These are phyloP conservation scores for Ooceraea biroi DNA, from an alignment of 1,140 invertebrate species.

Conservation along the genomic window DNA sequence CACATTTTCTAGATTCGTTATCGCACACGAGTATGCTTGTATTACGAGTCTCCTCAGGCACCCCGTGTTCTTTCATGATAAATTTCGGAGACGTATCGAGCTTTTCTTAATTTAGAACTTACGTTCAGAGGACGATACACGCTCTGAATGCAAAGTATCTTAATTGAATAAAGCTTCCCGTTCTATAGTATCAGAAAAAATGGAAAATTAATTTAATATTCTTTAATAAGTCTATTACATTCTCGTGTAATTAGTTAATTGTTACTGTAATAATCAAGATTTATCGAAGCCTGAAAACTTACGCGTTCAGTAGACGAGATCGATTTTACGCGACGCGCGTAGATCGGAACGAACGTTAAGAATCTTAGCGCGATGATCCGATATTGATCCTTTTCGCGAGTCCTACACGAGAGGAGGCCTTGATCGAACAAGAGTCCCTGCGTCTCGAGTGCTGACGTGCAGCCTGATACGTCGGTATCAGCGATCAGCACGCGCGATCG, in stretches of 20 bases:
- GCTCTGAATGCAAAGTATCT: too few species aligned
- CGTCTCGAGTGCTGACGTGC: background rate
- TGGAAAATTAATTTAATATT: too few species aligned
- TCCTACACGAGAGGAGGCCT: slow-evolving; percentile 1
- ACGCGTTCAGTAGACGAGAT: background rate
- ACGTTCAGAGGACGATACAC: too few species aligned
- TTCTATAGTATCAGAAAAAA: too few species aligned
- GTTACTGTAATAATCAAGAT: background rate
- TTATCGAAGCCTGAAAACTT: background rate
- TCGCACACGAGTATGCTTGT: slow-evolving; percentile 47
- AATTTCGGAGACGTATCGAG: background rate
- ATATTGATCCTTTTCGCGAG: background rate
- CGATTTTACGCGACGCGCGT: background rate
- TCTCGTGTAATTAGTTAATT: too few species aligned
- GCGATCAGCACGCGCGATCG: slow-evolving; percentile 28
- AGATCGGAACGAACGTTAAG: background rate
- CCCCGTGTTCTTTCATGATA: slow-evolving; percentile 15
- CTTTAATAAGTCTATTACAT: too few species aligned
- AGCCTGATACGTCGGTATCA: slow-evolving; percentile 20
- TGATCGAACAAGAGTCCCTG: background rate
- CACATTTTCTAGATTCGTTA: slow-evolving; percentile 48
- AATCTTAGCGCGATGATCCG: background rate
- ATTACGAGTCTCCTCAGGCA: slow-evolving; percentile 27
- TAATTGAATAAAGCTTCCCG: too few species aligned
- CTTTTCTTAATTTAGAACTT: too few species aligned